A percentile compares a stretch with the other conserved stretches of the same genome.
These are phyloP conservation scores for Azorinus chamasolen DNA, from an alignment of 2,888 invertebrate species.

Conservation along the genomic window DNA sequence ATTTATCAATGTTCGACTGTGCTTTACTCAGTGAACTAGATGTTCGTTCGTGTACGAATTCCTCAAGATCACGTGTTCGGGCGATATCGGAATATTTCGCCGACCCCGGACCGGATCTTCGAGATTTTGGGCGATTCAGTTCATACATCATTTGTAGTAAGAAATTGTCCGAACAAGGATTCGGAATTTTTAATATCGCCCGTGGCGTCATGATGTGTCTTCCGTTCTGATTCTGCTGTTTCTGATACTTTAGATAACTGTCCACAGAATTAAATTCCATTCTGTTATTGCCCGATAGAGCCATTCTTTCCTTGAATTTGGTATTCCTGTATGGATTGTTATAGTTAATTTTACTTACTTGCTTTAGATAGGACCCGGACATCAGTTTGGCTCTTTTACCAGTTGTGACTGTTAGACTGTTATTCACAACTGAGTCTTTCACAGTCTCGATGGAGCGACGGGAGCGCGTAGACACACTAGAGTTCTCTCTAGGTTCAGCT, in stretches of 20 bases:
- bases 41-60: constrained; percentile 66
- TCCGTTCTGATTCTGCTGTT: constrained; percentile 54
- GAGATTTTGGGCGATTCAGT: constrained; percentile 64
- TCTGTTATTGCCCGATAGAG: constrained; percentile 51
- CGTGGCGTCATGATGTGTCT: constrained; percentile 60
- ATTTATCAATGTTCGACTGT: constrained; percentile 57
- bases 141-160: constrained; percentile 77
- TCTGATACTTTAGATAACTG: constrained; percentile 71
- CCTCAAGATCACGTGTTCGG: constrained; percentile 69
- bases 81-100: constrained; percentile 72
- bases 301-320: constrained; percentile 64
- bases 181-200: constrained; percentile 67
- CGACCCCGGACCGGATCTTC: constrained; percentile 35
- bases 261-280: constrained; percentile 68
- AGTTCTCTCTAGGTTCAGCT: constrained; percentile 44
- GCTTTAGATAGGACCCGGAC: constrained; percentile 18
- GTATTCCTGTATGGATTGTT: constrained; percentile 77
- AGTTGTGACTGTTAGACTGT: constrained; percentile 50
- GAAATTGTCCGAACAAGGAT: constrained; percentile 77
- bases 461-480: constrained; percentile 44
- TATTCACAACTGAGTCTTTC: constrained; percentile 51
- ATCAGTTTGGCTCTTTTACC: constrained; percentile 43
- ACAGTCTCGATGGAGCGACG: constrained; percentile 44
- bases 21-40: constrained; percentile 65
- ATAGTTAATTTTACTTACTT: constrained; percentile 54